phyloP scores from a whole-genome alignment of 2,797 vertebrate genomes.

The Todus mexicanus region DNA sequence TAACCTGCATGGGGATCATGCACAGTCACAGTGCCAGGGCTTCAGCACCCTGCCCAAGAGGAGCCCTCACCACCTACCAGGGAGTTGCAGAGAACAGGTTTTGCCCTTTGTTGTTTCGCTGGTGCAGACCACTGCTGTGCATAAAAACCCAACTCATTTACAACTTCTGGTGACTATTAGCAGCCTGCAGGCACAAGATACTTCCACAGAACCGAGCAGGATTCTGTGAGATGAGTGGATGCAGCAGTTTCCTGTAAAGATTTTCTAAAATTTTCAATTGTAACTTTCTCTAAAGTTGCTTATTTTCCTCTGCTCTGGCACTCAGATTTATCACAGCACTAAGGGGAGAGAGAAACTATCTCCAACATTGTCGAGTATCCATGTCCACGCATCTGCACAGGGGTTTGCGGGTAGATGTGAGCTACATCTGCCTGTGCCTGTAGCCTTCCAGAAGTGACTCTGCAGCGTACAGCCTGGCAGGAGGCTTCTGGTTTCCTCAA shows the following conservation, averaged over 20 bases:
- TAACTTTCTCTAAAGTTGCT: background rate
- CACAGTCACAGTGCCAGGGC: background rate
- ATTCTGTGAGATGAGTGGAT: background rate
- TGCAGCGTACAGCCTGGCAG: background rate
- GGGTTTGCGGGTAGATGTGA: background rate
- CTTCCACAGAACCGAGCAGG: background rate
- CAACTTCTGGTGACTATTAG: background rate
- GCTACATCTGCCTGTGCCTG: background rate
- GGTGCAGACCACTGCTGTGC: background rate
- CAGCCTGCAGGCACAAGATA: background rate
- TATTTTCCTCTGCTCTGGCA: background rate
- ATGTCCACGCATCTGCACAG: rapidly evolving
- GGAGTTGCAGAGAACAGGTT: background rate
- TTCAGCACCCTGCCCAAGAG: background rate
- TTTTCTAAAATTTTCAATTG: background rate
- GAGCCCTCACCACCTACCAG: background rate
- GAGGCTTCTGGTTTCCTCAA: background rate
- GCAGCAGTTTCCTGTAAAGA: background rate
- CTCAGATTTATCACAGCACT: background rate
- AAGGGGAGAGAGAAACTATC: background rate
- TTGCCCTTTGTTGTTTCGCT: background rate
- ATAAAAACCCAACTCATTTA: background rate
- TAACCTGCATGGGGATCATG: rapidly evolving
- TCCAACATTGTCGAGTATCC: background rate
- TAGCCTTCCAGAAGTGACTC: background rate